Evolutionary conservation across 2,797 vertebrate genomes (phyloP), one percentile per base, ranked within the genome.

Genomic region (Sphaeramia orbicularis): DNA sequence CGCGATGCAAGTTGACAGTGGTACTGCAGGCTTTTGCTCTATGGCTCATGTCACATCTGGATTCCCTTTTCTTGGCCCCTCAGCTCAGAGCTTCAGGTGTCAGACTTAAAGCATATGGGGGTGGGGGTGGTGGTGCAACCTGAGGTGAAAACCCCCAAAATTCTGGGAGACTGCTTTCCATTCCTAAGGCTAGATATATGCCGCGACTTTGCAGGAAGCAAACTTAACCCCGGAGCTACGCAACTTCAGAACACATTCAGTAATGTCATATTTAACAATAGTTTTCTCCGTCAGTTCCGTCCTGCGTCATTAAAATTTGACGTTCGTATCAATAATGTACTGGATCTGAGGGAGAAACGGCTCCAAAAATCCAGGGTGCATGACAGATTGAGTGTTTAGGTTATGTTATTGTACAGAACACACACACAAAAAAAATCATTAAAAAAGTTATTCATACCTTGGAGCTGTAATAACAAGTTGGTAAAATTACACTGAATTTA

Each of bases 21-120:
- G 43, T 19, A 72, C 68, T 47, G 64, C 30, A 2, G 81, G 76
- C 70, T 65, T 54, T 70, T 64, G 64, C 79, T 84, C 67, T 38
- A 10, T 60, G 81, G 83, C 77, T 74, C 63, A 13, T 86, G 88
- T 81, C 89, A 81, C 86, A 90, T 92, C 89, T 90, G 89, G 80
- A 89, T 79, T 63, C 66, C 74, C 67, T 80, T 76, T 79, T 56
- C 56, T 62, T 38, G 76, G 53, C 63, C 84, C 68, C 76, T 70
- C 50, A 48, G 59, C 72, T 30, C 19, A 16, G 73, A 0, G 45
- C 84, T 82, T 77, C 66, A 86, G 88, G 89, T 88, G 41, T 16
- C 19, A 71, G 78, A 83, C 80, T 77, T 62, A 63, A 63, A 84
- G 66, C 87, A 86, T 86, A 83, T 57, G 88, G 76, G 21, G 5